Percentiles rank a stretch among this genome's conserved stretches.
Conservation (phyloP, 2,113 vertebrate species). For the Pandion haliaetus region DNA sequence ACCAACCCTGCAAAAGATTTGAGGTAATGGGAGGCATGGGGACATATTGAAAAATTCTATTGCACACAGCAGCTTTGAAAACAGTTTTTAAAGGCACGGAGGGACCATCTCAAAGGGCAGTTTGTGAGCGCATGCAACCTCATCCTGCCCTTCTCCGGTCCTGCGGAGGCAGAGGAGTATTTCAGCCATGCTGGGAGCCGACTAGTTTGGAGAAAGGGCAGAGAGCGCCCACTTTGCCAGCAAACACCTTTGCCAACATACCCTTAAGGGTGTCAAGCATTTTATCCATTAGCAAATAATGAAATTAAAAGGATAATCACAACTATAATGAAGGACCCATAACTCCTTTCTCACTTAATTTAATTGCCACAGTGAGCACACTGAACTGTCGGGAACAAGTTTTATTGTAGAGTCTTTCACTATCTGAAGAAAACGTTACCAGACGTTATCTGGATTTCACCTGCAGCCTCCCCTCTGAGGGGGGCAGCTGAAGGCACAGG, state of each 20-base stretch:
- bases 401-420: neutral
- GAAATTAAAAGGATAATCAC: neutral
- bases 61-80: neutral
- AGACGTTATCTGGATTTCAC: neutral
- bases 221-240: neutral
- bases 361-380: neutral
- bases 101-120: neutral
- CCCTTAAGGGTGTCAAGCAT: neutral
- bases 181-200: neutral
- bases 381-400: neutral
- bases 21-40: neutral
- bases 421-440: neutral
- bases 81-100: neutral
- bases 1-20: neutral
- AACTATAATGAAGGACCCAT: neutral
- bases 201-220: neutral
- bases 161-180: neutral
- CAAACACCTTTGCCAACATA: rapidly evolving
- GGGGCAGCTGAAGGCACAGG: neutral
- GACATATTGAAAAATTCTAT: neutral
- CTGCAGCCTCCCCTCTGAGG: neutral
- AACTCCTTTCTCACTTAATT: neutral
- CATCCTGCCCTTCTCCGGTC: neutral
- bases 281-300: neutral
- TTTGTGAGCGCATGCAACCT: neutral